phyloP scores from a whole-genome alignment of 1,140 invertebrate species.

The Calephelis virginiensis region DNA sequence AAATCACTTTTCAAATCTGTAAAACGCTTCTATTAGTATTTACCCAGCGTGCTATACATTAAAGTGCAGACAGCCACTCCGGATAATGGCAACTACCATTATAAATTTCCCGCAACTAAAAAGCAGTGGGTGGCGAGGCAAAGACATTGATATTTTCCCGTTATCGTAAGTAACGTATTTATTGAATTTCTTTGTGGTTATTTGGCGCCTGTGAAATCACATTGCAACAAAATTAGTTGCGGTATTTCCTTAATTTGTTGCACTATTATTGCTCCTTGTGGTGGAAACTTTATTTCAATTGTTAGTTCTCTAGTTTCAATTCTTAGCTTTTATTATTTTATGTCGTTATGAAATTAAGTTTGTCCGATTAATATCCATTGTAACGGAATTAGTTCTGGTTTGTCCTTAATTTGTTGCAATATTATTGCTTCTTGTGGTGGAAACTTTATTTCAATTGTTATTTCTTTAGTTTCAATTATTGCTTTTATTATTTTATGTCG shows the following conservation, averaged over 20 bases:
- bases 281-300: not conserved
- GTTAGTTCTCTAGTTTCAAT: not conserved
- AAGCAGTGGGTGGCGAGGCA: constrained; percentile 43
- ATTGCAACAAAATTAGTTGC: not conserved
- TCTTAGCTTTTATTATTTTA: too few relatives aligned
- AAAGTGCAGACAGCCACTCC: constrained; percentile 42
- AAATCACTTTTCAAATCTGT: too few relatives aligned
- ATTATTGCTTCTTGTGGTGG: too few relatives aligned
- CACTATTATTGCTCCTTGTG: not conserved
- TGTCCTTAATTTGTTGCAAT: too few relatives aligned
- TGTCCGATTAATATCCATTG: too few relatives aligned
- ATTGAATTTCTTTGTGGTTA: constrained; percentile 23
- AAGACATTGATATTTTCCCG: constrained; percentile 50
- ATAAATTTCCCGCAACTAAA: constrained; percentile 58
- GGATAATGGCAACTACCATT: constrained; percentile 57
- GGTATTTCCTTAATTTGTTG: constrained; percentile 4
- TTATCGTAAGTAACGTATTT: constrained; percentile 28
- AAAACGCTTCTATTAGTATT: constrained; percentile 37
- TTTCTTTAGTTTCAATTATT: too few relatives aligned
- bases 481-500: too few relatives aligned
- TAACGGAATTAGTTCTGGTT: too few relatives aligned
- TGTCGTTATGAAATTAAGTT: too few relatives aligned
- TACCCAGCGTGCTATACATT: constrained; percentile 46
- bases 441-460: too few relatives aligned
- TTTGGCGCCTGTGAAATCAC: constrained; percentile 14